Evolutionary conservation across 2,797 vertebrate genomes (phyloP).

Genomic region (Liasis olivaceus): DNA sequence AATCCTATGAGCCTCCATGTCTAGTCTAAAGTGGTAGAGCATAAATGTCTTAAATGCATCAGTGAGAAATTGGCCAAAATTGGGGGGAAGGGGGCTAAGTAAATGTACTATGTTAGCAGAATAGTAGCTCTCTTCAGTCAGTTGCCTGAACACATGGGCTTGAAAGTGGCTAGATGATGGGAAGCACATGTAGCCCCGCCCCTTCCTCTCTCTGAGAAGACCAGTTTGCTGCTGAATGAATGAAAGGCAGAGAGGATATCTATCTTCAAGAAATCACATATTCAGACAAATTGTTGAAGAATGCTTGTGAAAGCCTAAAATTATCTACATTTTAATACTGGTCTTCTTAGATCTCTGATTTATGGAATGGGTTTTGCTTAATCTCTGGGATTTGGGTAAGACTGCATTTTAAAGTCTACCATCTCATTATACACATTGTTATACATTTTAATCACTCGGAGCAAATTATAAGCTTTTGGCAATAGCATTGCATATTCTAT

Average conservation of each 20-base stretch:
- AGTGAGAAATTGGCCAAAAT: not conserved
- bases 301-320: not conserved
- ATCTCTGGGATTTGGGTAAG: not conserved
- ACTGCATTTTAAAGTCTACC: constrained; percentile 11
- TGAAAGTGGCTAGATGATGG: too few species aligned
- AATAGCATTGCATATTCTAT: not conserved
- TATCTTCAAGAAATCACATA: not conserved
- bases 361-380: not conserved
- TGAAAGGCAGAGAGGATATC: too few species aligned
- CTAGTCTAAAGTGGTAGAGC: not conserved
- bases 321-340: not conserved
- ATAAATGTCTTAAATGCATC: not conserved
- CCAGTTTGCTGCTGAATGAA: too few species aligned
- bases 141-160: too few species aligned
- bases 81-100: not conserved
- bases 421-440: not conserved
- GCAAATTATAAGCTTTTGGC: constrained; percentile 4
- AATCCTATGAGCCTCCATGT: not conserved
- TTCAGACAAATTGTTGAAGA: not conserved
- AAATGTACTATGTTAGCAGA: not conserved
- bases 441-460: constrained; percentile 15
- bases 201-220: too few species aligned
- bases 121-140: too few species aligned
- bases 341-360: not conserved
- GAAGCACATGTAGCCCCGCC: too few species aligned